Conservation (phyloP, 2,797 vertebrate genomes). For the Sebastes minor region DNA sequence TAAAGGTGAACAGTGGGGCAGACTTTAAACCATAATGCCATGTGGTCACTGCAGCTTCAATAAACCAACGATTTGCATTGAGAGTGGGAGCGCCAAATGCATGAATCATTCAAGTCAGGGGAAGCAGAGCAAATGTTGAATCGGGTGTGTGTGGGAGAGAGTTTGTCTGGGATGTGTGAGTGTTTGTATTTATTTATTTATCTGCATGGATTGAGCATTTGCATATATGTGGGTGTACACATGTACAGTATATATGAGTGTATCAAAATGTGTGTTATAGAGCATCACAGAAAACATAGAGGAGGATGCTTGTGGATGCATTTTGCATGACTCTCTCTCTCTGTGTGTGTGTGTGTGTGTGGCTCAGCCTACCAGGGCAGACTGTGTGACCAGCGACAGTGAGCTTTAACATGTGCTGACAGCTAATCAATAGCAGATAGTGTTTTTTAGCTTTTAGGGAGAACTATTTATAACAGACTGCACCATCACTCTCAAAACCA, state of each 20-base stretch:
- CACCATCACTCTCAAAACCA: slow-evolving; percentile 66
- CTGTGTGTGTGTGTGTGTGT: slow-evolving; percentile 7
- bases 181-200: not conserved
- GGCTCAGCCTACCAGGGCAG: slow-evolving; percentile 18
- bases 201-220: not conserved
- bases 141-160: not conserved
- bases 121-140: slow-evolving; percentile 24
- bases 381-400: slow-evolving; percentile 66
- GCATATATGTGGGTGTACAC: not conserved
- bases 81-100: slow-evolving; percentile 14
- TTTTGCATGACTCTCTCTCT: slow-evolving; percentile 17
- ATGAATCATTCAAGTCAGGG: slow-evolving; percentile 42
- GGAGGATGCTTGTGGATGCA: not conserved
- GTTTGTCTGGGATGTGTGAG: not conserved
- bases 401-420: slow-evolving; percentile 79
- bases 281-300: not conserved
- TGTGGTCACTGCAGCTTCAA: not conserved
- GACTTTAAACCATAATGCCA: not conserved
- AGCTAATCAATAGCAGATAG: slow-evolving; percentile 81
- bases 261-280: slow-evolving; percentile 3
- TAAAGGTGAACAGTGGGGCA: not conserved
- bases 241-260: not conserved
- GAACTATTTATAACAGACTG: slow-evolving; percentile 75
- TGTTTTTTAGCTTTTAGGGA: slow-evolving; percentile 82
- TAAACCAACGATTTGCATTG: slow-evolving; percentile 33